Conservation (phyloP, 2,797 vertebrate species). For the Zenarchopterus dispar region DNA sequence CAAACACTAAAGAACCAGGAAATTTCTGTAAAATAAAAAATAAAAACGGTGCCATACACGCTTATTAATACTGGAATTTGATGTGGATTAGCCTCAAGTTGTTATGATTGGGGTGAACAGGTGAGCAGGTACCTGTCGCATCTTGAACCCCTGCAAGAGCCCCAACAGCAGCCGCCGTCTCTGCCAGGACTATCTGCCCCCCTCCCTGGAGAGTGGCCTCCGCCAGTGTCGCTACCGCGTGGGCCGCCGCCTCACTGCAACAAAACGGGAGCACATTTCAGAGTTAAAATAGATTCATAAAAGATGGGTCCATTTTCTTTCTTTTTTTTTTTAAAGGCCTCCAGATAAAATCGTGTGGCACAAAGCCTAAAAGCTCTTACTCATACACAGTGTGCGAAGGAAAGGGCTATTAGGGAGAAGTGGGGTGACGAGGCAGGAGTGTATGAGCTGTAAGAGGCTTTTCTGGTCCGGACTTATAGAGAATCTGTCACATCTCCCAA, state of each 20-base stretch:
- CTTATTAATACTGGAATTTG: neutral
- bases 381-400: slow-evolving; percentile 31
- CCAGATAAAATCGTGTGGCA: slow-evolving; percentile 10
- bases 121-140: slow-evolving; percentile 88
- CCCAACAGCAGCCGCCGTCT: slow-evolving; percentile 95
- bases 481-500: slow-evolving; percentile 75
- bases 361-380: slow-evolving; percentile 40
- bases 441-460: slow-evolving; percentile 78
- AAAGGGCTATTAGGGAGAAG: slow-evolving; percentile 65
- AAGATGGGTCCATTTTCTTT: no score
- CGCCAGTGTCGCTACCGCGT: slow-evolving; percentile 95
- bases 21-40: no score
- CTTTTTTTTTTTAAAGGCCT: neutral
- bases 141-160: slow-evolving; percentile 96
- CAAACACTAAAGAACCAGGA: neutral
- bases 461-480: slow-evolving; percentile 76
- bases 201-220: slow-evolving; percentile 98
- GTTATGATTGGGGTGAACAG: neutral
- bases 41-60: neutral
- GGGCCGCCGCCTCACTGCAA: slow-evolving; percentile 95
- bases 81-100: neutral
- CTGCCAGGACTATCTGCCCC: slow-evolving; percentile 96
- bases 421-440: slow-evolving; percentile 61
- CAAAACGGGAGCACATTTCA: slow-evolving; percentile 26
- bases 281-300: neutral